phyloP scores from a whole-genome alignment of 2,797 vertebrate species.

The Alosa sapidissima region DNA sequence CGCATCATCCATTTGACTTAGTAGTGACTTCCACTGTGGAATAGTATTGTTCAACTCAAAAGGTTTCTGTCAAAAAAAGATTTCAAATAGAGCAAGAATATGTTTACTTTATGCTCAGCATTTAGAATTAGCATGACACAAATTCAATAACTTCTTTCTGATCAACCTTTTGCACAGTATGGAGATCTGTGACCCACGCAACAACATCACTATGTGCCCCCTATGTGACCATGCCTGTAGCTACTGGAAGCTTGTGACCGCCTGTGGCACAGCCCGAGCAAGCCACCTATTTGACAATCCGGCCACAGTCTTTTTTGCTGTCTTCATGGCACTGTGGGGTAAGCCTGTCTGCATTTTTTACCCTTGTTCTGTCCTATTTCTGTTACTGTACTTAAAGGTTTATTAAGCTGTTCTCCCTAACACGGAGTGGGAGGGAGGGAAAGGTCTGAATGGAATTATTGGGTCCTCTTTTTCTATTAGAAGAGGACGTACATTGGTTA shows the following conservation, averaged over 20 bases:
- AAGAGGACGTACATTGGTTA: too few species aligned
- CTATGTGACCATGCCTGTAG: conserved; percentile 82
- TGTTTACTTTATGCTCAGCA: neutral
- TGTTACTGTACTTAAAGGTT: neutral
- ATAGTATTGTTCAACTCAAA: too few species aligned
- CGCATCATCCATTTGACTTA: too few species aligned
- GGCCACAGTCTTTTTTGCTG: conserved; percentile 85
- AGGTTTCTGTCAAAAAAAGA: too few species aligned
- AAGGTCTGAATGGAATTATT: too few species aligned
- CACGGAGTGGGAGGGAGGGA: too few species aligned
- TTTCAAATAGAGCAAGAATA: neutral
- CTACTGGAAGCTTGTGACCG: conserved; percentile 85
- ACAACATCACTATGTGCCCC: conserved; percentile 88
- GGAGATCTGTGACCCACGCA: conserved; percentile 83
- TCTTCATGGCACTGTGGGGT: conserved; percentile 91
- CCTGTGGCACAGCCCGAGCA: conserved; percentile 82
- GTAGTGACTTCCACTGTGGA: too few species aligned
- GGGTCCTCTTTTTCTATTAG: too few species aligned
- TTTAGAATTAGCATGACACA: neutral
- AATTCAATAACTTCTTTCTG: neutral
- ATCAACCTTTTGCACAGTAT: conserved; percentile 66
- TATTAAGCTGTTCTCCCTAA: too few species aligned
- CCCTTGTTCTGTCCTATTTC: neutral
- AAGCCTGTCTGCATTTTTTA: conserved; percentile 47
- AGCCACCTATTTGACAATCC: conserved; percentile 88